Evolutionary conservation across 1,140 invertebrate species (phyloP).

Genomic region (Drosophila lini): DNA sequence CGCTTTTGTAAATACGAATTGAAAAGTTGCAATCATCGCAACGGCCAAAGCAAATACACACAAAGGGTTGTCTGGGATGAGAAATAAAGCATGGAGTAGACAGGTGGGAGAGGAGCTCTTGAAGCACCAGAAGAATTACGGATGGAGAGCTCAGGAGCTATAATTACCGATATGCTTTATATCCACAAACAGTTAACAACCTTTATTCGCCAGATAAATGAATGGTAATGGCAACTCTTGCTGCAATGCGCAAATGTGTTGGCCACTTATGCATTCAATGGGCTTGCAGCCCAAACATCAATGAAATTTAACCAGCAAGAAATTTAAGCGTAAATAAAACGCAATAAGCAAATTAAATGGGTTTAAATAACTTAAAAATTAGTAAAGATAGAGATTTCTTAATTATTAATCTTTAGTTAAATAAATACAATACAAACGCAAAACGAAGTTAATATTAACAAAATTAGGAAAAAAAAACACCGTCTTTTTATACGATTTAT

Average conservation of each 20-base stretch:
- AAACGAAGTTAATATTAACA: not conserved
- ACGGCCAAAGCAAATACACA: conserved; percentile 47
- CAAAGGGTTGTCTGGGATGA: conserved; percentile 18
- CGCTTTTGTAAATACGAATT: conserved; percentile 55
- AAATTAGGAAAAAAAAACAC: not conserved
- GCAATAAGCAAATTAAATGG: conserved; percentile 1
- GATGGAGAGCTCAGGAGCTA: conserved; percentile 22
- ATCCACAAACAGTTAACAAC: conserved; percentile 38
- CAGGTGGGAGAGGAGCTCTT: conserved; percentile 31
- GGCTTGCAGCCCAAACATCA: conserved; percentile 29
- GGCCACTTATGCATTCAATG: conserved; percentile 63
- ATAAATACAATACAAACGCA: too few species aligned
- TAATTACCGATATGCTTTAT: conserved; percentile 71
- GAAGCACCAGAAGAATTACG: conserved; percentile 22
- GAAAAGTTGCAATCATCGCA: conserved; percentile 62
- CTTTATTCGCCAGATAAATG: conserved; percentile 31
- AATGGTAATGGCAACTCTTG: conserved; percentile 10
- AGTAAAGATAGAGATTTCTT: too few species aligned
- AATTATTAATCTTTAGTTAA: too few species aligned
- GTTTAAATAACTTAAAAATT: not conserved
- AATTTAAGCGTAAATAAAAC: conserved; percentile 61
- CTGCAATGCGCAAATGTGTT: conserved; percentile 50
- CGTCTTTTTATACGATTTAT: not conserved
- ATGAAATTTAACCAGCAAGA: conserved; percentile 15
- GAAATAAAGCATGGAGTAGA: conserved; percentile 26